phyloP scores from a whole-genome alignment of 2,113 vertebrate genomes.

The Numenius arquata region DNA sequence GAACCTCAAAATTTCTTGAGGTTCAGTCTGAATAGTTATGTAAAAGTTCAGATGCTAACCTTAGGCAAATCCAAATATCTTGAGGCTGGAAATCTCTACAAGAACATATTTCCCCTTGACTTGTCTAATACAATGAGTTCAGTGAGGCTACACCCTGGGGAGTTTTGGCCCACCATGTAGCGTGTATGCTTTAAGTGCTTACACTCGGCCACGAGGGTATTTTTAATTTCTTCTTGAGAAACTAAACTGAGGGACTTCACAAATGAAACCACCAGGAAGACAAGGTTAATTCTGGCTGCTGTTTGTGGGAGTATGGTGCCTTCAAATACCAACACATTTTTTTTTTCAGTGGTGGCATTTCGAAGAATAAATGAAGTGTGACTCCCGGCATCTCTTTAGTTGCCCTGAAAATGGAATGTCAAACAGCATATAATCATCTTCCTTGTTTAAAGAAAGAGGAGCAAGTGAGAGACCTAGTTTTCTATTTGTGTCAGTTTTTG shows the following conservation, averaged over 20 bases:
- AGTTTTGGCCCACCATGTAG: conserved; percentile 47
- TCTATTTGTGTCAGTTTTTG: conserved; percentile 76
- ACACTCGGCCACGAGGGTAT: conserved; percentile 5
- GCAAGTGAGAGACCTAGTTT: conserved; percentile 66
- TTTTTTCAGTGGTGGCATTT: conserved; percentile 58
- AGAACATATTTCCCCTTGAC: conserved; percentile 57
- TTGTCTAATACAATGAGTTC: conserved; percentile 68
- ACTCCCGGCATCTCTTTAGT: conserved; percentile 59
- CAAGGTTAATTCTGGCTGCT: conserved; percentile 64
- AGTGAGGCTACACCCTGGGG: conserved; percentile 46
- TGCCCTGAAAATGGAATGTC: conserved; percentile 73
- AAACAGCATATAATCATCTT: conserved; percentile 73
- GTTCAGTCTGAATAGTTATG: conserved; percentile 30
- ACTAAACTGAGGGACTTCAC: conserved; percentile 37
- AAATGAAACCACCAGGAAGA: conserved; percentile 52
- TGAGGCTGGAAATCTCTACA: conserved; percentile 49
- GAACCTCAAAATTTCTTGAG: conserved; percentile 44
- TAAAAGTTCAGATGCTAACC: conserved; percentile 46
- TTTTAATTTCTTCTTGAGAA: conserved; percentile 54
- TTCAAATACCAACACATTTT: conserved; percentile 48
- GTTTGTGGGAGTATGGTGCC: conserved; percentile 53
- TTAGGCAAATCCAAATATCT: conserved; percentile 52
- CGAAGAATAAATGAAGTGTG: conserved; percentile 66
- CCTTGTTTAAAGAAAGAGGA: conserved; percentile 60
- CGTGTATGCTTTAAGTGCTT: conserved; percentile 13